Evolutionary conservation across 2,797 vertebrate species (phyloP), one percentile per base, ranked within the genome.

Genomic region (Oreochromis mossambicus): DNA sequence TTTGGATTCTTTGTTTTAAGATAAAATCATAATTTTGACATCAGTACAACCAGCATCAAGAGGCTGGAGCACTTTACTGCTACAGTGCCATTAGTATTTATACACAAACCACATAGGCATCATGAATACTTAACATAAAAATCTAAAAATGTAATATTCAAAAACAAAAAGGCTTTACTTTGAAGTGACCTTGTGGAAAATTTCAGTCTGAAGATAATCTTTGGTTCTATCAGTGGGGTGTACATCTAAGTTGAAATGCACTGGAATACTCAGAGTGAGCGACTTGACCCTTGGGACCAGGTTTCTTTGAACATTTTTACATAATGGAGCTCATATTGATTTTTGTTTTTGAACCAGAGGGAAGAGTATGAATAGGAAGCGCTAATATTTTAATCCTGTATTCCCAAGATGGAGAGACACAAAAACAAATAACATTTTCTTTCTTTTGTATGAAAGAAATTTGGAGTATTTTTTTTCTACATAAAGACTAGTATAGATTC

Each of bases 251-350:
- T 87, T 51, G 85, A 78, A 91, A 90, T n/a, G 88, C 87, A 85
- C 36, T 61, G 19, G 34, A 51, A 89, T 19, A 21, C 79, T 85
- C 78, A 48, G 76, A 91, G 76, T 83, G 83, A 83, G 78, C 66
- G 55, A 63, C 89, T 32, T 56, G 48, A 87, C 93, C 85, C 88
- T 11, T 81, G 91, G 92, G 92, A 94, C 61, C 15, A 1, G 17
- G 86, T 78, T 91, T 89, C 94, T 95, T 94, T 95, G 92, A 95
- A 94, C 77, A 86, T 92, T 92, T 91, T 86, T 88, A 89, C 90
- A 91, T 91, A 88, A 91, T 87, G 56, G 89, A 81, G 85, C 76
- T 88, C 17, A 41, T 89, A 92, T 94, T 93, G 92, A 92, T 92
- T 92, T 88, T 91, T 85, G 85, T 91, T 93, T 38, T 91, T 93